Percentiles rank a stretch among this genome's conserved stretches.
Conservation (phyloP, 2,797 vertebrate species). For the Chanos chanos region DNA sequence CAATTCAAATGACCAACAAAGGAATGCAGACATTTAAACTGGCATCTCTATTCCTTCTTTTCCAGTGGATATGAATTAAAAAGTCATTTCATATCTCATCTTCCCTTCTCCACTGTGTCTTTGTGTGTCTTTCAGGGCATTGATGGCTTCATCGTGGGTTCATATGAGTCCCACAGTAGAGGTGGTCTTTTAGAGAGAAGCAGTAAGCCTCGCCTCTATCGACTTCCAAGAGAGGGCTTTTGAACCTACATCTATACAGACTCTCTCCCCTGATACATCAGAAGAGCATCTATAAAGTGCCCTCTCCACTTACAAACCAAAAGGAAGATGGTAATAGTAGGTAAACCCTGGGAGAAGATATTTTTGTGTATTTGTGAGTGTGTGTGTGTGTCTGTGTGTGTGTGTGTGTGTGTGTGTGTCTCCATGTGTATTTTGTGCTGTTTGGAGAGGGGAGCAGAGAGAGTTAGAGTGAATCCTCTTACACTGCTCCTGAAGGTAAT, state of each 20-base stretch:
- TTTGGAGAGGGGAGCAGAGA: background rate
- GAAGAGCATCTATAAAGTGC: slow-evolving; percentile 53
- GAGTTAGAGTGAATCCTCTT: slow-evolving; percentile 10
- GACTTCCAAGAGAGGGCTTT: slow-evolving; percentile 49
- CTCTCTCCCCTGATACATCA: slow-evolving; percentile 23
- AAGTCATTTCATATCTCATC: slow-evolving; percentile 35
- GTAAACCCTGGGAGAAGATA: slow-evolving; percentile 51
- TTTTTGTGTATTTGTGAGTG: slow-evolving; percentile 6
- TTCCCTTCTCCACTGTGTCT: slow-evolving; percentile 43
- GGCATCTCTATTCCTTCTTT: slow-evolving; percentile 36
- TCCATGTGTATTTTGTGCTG: slow-evolving; percentile 13
- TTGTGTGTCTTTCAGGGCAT: slow-evolving; percentile 49
- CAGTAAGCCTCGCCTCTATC: slow-evolving; percentile 37
- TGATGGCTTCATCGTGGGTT: slow-evolving; percentile 43
- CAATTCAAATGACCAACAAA: slow-evolving; percentile 58
- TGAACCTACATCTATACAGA: slow-evolving; percentile 47
- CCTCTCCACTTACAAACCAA: slow-evolving; percentile 49
- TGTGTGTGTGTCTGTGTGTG: slow-evolving; percentile 7
- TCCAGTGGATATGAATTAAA: slow-evolving; percentile 59
- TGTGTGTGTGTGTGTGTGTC: slow-evolving; percentile 17
- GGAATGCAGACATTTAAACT: slow-evolving; percentile 39
- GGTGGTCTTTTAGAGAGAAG: slow-evolving; percentile 51
- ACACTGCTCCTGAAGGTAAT: slow-evolving; percentile 51
- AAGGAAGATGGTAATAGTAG: slow-evolving; percentile 50
- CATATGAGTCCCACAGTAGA: slow-evolving; percentile 33